Evolutionary conservation across 2,797 vertebrate genomes (phyloP).

Genomic region (Pempheris klunzingeri): DNA sequence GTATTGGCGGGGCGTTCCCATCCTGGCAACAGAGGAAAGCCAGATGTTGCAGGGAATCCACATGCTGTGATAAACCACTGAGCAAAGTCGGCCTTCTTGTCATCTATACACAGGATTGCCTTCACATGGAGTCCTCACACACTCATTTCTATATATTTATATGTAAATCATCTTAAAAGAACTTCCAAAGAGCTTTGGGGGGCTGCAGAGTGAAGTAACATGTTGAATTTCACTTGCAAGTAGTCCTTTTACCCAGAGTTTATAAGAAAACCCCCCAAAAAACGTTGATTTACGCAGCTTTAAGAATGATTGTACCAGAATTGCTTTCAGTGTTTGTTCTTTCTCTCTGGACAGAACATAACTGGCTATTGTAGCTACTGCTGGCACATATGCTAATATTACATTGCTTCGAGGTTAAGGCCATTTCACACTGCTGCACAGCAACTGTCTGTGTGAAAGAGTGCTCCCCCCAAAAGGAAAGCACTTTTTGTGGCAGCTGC

Average conservation of each 20-base stretch:
- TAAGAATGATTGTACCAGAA: background rate
- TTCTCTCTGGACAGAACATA: too few relatives aligned
- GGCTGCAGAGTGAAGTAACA: too few relatives aligned
- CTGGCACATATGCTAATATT: background rate
- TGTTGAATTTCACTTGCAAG: background rate
- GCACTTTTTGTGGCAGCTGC: too few relatives aligned
- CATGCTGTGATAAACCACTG: constrained; percentile 16
- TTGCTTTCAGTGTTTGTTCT: background rate
- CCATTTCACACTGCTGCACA: too few relatives aligned
- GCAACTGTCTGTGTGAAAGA: too few relatives aligned
- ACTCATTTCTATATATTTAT: background rate
- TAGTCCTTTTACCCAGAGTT: background rate
- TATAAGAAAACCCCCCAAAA: too few relatives aligned
- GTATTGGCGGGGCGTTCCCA: constrained; percentile 31
- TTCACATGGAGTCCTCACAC: background rate
- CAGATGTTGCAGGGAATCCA: constrained; percentile 27
- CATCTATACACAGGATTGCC: background rate
- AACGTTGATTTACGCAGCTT: background rate
- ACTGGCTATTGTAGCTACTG: background rate
- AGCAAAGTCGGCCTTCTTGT: background rate
- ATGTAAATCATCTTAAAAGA: too few relatives aligned
- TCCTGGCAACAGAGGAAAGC: constrained; percentile 35
- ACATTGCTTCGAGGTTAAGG: background rate
- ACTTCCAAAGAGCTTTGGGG: too few relatives aligned
- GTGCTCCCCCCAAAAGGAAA: too few relatives aligned